Percentiles rank a stretch among this genome's conserved stretches.
Conservation (phyloP, 2,888 invertebrate species). For the Allacma fusca region DNA sequence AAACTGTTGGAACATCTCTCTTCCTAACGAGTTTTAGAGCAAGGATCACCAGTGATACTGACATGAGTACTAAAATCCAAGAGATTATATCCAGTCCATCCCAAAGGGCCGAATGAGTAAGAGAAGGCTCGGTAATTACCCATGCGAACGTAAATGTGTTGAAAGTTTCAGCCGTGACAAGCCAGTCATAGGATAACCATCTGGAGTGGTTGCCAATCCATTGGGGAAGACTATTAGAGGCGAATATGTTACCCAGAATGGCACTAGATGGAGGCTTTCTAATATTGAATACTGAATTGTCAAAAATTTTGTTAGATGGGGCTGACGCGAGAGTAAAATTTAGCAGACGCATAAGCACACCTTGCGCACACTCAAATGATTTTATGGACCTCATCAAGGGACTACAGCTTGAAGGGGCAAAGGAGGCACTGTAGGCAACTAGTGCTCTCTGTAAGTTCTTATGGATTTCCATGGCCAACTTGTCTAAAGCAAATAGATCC, state of each 20-base stretch:
- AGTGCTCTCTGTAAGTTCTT: neutral
- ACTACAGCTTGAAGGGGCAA: neutral
- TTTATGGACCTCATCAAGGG: neutral
- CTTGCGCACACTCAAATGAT: neutral
- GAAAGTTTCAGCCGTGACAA: neutral
- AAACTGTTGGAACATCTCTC: no score
- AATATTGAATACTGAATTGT: no score
- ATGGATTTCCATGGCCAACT: neutral
- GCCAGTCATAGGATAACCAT: neutral
- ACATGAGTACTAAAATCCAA: neutral
- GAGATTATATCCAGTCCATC: neutral
- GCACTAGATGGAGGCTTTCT: neutral
- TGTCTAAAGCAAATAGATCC: neutral
- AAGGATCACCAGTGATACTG: neutral
- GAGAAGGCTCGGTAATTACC: neutral
- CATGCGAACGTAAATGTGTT: neutral
- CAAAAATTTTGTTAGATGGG: no score
- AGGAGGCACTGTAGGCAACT: neutral
- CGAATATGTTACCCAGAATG: neutral
- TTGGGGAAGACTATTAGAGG: no score
- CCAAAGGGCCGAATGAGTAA: neutral
- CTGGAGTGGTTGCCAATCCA: no score
- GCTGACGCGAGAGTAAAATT: neutral
- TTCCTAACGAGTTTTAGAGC: no score
- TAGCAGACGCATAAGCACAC: neutral